These are phyloP conservation scores for Heterotis niloticus DNA, from an alignment of 2,113 vertebrate species.

Conservation along the genomic window DNA sequence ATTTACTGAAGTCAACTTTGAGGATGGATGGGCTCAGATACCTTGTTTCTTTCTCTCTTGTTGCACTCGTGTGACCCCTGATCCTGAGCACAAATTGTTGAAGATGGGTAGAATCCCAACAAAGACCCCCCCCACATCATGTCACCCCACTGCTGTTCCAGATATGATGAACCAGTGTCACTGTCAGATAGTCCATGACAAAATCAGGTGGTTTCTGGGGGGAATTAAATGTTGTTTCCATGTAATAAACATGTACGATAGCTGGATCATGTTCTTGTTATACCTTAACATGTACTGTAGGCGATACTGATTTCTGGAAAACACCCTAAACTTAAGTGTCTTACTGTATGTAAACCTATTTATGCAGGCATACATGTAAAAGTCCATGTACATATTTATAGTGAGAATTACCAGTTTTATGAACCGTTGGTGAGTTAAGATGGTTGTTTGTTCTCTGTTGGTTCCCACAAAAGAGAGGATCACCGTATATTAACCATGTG, in stretches of 20 bases:
- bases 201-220: not conserved
- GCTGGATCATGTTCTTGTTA: not conserved
- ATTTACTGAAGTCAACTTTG: not conserved
- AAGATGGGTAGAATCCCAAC: not conserved
- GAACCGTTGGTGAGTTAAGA: not conserved
- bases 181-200: not conserved
- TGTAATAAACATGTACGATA: constrained; percentile 7
- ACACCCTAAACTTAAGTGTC: constrained; percentile 21
- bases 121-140: constrained; percentile 7
- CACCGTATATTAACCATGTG: constrained; percentile 1
- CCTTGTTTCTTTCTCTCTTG: not conserved
- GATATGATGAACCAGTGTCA: not conserved
- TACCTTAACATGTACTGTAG: constrained; percentile 11
- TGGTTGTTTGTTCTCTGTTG: not conserved
- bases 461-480: not conserved
- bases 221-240: constrained; percentile 16
- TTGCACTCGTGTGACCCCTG: not conserved
- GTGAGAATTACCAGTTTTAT: constrained; percentile 8
- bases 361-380: constrained; percentile 7
- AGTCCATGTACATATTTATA: constrained; percentile 4
- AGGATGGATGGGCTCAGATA: not conserved
- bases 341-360: constrained; percentile 24
- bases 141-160: not conserved
- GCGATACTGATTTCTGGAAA: constrained; percentile 1
- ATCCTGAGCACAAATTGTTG: constrained; percentile 5